These are phyloP conservation scores for Macroramphosus scolopax DNA, from an alignment of 2,797 vertebrate genomes.

Conservation along the genomic window DNA sequence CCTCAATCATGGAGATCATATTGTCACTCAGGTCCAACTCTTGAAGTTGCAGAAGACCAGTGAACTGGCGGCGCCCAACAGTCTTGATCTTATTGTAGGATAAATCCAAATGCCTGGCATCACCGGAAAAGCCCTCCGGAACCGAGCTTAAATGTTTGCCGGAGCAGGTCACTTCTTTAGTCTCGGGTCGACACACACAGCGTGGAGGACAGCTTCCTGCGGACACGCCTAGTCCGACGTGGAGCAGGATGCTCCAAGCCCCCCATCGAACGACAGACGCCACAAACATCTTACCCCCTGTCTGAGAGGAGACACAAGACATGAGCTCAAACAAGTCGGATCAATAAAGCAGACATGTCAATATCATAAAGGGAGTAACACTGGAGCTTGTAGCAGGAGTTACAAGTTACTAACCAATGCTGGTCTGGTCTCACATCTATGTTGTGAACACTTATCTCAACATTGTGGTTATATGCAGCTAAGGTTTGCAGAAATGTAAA, in stretches of 20 bases:
- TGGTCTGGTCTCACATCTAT: no score
- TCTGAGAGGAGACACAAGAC: slow-evolving; percentile 56
- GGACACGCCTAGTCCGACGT: slow-evolving; percentile 61
- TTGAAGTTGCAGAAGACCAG: slow-evolving; percentile 77
- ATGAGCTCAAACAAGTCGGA: not conserved
- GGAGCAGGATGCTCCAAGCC: slow-evolving; percentile 69
- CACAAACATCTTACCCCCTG: slow-evolving; percentile 78
- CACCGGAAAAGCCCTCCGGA: slow-evolving; percentile 79
- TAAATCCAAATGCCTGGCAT: slow-evolving; percentile 81
- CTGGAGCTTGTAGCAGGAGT: no score
- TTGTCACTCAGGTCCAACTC: slow-evolving; percentile 89
- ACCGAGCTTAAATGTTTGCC: slow-evolving; percentile 79
- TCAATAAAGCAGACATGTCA: not conserved
- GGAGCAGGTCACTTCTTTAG: slow-evolving; percentile 81
- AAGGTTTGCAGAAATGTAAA: no score
- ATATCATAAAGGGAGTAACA: no score
- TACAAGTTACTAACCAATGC: no score
- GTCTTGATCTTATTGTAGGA: slow-evolving; percentile 85
- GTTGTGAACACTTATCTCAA: no score
- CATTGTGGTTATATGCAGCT: no score
- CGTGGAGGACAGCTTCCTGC: slow-evolving; percentile 75
- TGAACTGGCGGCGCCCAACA: slow-evolving; percentile 82
- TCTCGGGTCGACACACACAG: slow-evolving; percentile 79
- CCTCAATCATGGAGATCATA: slow-evolving; percentile 82
- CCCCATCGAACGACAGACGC: slow-evolving; percentile 74